Conservation (phyloP, 2,113 vertebrate species). For the Carassius carassius region DNA sequence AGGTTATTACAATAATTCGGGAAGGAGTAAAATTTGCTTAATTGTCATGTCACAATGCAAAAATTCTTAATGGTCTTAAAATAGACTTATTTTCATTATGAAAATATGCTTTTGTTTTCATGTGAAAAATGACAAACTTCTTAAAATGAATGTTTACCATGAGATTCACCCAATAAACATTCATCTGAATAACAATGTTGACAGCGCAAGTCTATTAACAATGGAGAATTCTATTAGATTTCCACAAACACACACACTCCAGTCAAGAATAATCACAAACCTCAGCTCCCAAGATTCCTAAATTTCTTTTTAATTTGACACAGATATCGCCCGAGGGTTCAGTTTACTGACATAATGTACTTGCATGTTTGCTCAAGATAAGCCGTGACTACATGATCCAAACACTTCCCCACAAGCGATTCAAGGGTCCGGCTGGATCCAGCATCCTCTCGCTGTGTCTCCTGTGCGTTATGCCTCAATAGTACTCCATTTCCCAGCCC, state of each 20-base stretch:
- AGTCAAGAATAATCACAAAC: background rate
- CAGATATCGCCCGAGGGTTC: slow-evolving; percentile 11
- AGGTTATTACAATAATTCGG: background rate
- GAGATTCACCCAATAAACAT: background rate
- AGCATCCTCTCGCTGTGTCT: background rate
- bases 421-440: background rate
- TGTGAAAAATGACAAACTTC: background rate
- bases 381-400: slow-evolving; percentile 22
- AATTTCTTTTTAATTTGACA: slow-evolving; percentile 37
- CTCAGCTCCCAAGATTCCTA: background rate
- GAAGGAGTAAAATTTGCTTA: background rate
- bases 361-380: slow-evolving; percentile 31
- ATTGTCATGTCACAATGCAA: background rate
- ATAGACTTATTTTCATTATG: background rate
- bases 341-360: slow-evolving; percentile 3
- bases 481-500: slow-evolving; percentile 35
- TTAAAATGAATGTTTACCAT: background rate
- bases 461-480: slow-evolving; percentile 2
- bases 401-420: background rate
- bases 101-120: background rate
- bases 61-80: background rate
- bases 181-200: background rate
- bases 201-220: background rate
- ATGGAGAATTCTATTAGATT: slow-evolving; percentile 11
- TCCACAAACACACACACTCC: background rate